These are phyloP conservation scores for Apteryx mantelli DNA, from an alignment of 2,113 vertebrate genomes.

Conservation along the genomic window DNA sequence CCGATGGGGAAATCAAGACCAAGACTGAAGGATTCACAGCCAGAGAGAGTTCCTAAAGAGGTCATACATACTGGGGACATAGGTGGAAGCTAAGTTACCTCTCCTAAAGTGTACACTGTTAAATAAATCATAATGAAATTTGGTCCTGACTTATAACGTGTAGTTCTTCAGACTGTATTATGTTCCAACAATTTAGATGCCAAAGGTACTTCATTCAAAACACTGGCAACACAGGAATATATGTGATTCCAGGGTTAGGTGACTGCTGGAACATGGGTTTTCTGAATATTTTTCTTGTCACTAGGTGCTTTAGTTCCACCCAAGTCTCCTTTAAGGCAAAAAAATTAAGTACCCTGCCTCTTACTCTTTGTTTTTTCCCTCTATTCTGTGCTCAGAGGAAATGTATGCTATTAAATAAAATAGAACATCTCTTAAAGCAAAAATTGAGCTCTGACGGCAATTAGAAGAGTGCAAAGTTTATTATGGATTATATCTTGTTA, in stretches of 20 bases:
- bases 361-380: not conserved
- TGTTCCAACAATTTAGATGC: not conserved
- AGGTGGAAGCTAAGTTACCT: not conserved
- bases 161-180: not conserved
- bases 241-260: not conserved
- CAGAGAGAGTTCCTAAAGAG: not conserved
- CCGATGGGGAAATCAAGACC: not conserved
- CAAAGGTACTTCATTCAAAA: not conserved
- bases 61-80: not conserved
- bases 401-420: not conserved
- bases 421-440: not conserved
- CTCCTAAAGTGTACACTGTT: not conserved
- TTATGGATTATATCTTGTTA: not conserved
- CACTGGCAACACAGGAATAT: not conserved
- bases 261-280: not conserved
- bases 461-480: not conserved
- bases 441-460: not conserved
- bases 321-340: not conserved
- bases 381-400: not conserved
- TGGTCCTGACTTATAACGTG: not conserved
- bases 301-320: not conserved
- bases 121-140: not conserved
- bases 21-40: not conserved
- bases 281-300: not conserved
- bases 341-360: not conserved